Conservation (phyloP, 2,888 invertebrate genomes). For the Pegoplata infirma region DNA sequence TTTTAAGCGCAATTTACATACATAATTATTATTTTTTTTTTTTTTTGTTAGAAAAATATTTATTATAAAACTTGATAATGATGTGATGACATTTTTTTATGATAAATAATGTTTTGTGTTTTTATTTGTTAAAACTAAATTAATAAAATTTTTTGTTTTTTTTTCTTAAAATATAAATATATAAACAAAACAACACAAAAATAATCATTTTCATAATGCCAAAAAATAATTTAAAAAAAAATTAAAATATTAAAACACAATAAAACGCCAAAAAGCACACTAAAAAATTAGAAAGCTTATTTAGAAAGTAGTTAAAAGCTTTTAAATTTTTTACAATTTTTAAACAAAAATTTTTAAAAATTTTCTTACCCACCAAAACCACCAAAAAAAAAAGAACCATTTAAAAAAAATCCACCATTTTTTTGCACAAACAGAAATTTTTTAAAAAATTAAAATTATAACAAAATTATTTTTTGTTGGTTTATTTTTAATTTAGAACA, state of each 20-base stretch:
- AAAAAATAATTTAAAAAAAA: constrained; percentile 41
- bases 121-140: constrained; percentile 57
- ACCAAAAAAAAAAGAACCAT: too few relatives aligned
- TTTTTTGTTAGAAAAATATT: constrained; percentile 33
- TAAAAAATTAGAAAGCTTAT: constrained; percentile 20
- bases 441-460: constrained; percentile 19
- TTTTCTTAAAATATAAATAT: background rate
- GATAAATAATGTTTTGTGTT: constrained; percentile 60
- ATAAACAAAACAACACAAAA: constrained; percentile 17
- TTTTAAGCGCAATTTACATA: constrained; percentile 29
- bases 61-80: constrained; percentile 34
- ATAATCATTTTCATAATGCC: constrained; percentile 56
- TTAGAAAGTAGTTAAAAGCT: constrained; percentile 19
- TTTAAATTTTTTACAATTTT: constrained; percentile 17
- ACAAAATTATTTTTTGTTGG: background rate
- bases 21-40: constrained; percentile 20
- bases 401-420: constrained; percentile 46
- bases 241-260: constrained; percentile 30
- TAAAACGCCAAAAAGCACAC: constrained; percentile 51
- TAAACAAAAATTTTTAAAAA: too few relatives aligned
- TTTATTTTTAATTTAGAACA: constrained; percentile 53
- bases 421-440: constrained; percentile 60
- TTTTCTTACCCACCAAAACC: constrained; percentile 41
- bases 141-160: constrained; percentile 7
- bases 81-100: constrained; percentile 58